Evolutionary conservation across 1,140 invertebrate genomes (phyloP).

Genomic region (Babylonia areolata): DNA sequence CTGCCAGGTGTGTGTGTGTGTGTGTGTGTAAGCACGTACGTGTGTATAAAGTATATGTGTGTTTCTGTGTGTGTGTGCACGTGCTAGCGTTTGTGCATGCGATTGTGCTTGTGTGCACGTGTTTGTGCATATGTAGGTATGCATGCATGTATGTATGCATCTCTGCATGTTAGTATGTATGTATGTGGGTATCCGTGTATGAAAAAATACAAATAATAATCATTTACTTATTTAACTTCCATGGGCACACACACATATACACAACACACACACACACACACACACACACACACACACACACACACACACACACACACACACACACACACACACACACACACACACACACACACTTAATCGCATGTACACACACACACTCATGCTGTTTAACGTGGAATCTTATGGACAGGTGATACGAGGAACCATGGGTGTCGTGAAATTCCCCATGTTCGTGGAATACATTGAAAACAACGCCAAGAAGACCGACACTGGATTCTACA

Average conservation of each 20-base stretch:
- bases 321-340: not conserved
- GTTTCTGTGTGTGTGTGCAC: no score
- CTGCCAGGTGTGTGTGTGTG: no score
- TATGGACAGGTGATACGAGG: constrained; percentile 18
- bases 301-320: not conserved
- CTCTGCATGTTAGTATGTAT: no score
- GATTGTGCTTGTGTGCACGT: no score
- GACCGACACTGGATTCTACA: constrained; percentile 44
- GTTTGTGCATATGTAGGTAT: no score
- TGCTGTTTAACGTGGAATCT: not conserved
- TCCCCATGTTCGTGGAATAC: constrained; percentile 30
- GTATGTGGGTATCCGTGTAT: no score
- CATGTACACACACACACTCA: not conserved
- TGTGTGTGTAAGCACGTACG: no score
- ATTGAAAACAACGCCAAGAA: constrained; percentile 44
- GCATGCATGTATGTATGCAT: no score
- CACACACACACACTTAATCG: not conserved
- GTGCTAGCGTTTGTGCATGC: no score
- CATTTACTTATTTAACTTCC: no score
- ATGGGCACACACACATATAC: not conserved
- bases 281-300: not conserved
- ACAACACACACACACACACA: not conserved
- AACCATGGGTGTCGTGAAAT: not conserved
- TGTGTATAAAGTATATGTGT: no score
- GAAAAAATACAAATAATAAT: no score